Percentiles rank a stretch among this genome's conserved stretches.
phyloP scores from a whole-genome alignment of 2,888 invertebrate species.

The Unio pictorum region DNA sequence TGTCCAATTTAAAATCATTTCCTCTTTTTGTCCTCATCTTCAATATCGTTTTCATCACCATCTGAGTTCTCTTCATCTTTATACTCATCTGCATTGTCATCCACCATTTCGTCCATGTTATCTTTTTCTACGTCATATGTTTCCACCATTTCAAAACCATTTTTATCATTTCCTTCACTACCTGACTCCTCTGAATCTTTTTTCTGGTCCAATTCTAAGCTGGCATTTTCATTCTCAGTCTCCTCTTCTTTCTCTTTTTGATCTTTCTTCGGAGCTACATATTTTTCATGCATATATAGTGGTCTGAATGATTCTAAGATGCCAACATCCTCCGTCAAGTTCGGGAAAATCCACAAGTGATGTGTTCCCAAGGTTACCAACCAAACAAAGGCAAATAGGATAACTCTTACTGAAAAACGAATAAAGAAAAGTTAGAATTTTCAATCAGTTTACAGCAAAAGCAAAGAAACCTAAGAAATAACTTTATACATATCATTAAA shows the following conservation, averaged over 20 bases:
- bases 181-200: constrained; percentile 21
- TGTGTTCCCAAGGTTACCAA: constrained; percentile 87
- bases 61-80: constrained; percentile 30
- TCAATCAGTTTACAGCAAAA: too few species aligned
- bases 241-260: constrained; percentile 39
- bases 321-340: constrained; percentile 98
- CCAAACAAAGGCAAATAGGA: constrained; percentile 95
- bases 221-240: constrained; percentile 32
- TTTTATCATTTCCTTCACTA: constrained; percentile 10
- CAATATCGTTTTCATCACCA: constrained; percentile 29
- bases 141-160: constrained; percentile 33
- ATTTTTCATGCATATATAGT: constrained; percentile 78
- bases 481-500: too few species aligned
- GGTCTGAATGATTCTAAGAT: constrained; percentile 99
- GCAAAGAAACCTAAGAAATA: too few species aligned
- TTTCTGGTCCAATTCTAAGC: neutral
- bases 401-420: constrained; percentile 79
- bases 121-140: constrained; percentile 29
- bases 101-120: constrained; percentile 11
- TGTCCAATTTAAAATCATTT: constrained; percentile 9
- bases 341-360: constrained; percentile 98
- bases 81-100: constrained; percentile 23
- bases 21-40: constrained; percentile 12
- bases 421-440: constrained; percentile 4
- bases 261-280: constrained; percentile 17